Evolutionary conservation across 1,140 invertebrate species (phyloP).

Genomic region (Nasonia giraulti): DNA sequence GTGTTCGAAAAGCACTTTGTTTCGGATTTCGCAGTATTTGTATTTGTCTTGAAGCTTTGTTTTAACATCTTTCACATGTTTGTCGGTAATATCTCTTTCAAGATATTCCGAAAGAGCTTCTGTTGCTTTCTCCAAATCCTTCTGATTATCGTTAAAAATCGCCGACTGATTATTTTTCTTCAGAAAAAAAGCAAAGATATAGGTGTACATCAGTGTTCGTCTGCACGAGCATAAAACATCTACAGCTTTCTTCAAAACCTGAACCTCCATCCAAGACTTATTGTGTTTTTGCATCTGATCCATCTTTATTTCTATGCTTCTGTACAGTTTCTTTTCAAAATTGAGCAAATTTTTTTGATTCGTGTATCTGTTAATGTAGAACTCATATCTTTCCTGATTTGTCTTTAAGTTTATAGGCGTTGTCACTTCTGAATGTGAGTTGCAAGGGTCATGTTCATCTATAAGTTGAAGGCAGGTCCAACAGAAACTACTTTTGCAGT

Average conservation of each 20-base stretch:
- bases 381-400: conserved; percentile 91
- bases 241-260: conserved; percentile 97
- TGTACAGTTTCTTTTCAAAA: conserved; percentile 97
- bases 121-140: conserved; percentile 96
- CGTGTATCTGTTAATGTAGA: conserved; percentile 99
- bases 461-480: conserved; percentile 96
- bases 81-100: conserved; percentile 97
- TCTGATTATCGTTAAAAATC: conserved; percentile 99
- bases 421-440: conserved; percentile 69
- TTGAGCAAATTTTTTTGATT: conserved; percentile 99
- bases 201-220: conserved; percentile 99
- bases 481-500: conserved; percentile 98
- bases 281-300: conserved; percentile 99
- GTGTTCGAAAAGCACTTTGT: conserved; percentile 95
- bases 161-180: conserved; percentile 98
- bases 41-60: conserved; percentile 99
- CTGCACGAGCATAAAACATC: conserved; percentile 98
- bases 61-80: conserved; percentile 97
- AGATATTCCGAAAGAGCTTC: conserved; percentile 98
- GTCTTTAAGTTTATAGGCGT: too few species aligned
- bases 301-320: conserved; percentile 97
- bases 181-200: conserved; percentile 99
- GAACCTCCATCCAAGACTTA: conserved; percentile 99
- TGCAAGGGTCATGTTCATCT: conserved; percentile 78
- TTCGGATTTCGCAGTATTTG: conserved; percentile 97